Evolutionary conservation across 2,888 invertebrate species (phyloP).

Genomic region (Alsophila aescularia): DNA sequence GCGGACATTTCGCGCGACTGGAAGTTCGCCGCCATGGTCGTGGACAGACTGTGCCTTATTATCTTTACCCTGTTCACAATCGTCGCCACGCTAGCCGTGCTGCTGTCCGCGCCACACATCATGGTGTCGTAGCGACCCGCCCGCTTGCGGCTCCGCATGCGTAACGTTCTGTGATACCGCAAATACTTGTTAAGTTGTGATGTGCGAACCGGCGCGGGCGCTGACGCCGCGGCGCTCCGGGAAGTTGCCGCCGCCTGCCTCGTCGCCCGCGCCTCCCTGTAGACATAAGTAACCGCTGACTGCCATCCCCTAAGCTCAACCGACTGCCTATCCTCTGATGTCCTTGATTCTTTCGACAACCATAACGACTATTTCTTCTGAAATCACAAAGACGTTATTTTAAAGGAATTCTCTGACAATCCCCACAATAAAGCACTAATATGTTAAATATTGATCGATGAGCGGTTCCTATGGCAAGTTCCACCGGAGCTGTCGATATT

Average conservation of each 20-base stretch:
- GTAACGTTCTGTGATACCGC: constrained; percentile 88
- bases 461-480: constrained; percentile 55
- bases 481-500: constrained; percentile 47
- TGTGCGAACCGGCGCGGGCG: constrained; percentile 79
- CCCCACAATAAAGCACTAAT: constrained; percentile 27
- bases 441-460: constrained; percentile 33
- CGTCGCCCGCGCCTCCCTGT: constrained; percentile 77
- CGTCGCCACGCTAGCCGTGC: constrained; percentile 98
- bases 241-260: constrained; percentile 76
- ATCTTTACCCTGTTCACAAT: constrained; percentile 99
- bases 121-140: constrained; percentile 92
- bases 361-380: constrained; percentile 61
- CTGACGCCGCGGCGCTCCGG: constrained; percentile 67
- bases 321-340: constrained; percentile 71
- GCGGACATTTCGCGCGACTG: constrained; percentile 98
- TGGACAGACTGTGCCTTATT: constrained; percentile 99
- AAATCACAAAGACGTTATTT: constrained; percentile 48
- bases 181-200: constrained; percentile 88
- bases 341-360: constrained; percentile 58
- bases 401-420: constrained; percentile 46
- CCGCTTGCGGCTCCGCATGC: constrained; percentile 80
- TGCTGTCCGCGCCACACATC: constrained; percentile 98
- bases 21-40: constrained; percentile 99
- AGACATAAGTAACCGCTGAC: constrained; percentile 69
- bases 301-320: constrained; percentile 75